Evolutionary conservation across 2,888 invertebrate species (phyloP), one percentile per base, ranked within the genome.

Genomic region (Abscondita cerata): DNA sequence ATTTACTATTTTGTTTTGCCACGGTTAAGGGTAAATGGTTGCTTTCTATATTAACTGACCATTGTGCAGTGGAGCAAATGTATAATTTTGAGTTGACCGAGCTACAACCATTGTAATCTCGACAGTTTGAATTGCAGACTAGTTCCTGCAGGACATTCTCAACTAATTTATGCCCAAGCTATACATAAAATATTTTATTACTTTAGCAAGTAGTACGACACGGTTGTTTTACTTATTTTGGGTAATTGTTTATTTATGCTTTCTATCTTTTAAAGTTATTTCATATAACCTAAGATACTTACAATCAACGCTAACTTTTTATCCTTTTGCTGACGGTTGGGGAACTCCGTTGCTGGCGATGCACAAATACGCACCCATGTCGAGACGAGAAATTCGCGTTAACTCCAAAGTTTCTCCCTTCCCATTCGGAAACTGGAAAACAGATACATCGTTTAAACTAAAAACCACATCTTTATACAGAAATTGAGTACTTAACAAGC

Each of bases 281-380:
- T 34, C 33, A 55, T 40, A 56, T 56, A 13, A 41, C 18, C n/a
- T n/a, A n/a, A n/a, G n/a, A 64, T 83, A 92, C 95, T 94, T 83
- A 95, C 95, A 95, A 81, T 95, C 94, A 38, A 95, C 95, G 84
- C 93, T 93, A 75, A 95, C 93, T 88, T 93, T n/a, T 93, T 74
- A 95, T 95, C 76, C 93, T 85, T 81, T 95, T 95, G 77, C 93
- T 94, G 63, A 95, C 94, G 33, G 92, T 89, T 4, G 95, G 0
- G 95, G 95, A 12, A 95, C 91, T 11, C 93, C 92, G 76, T 95
- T 95, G 74, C 89, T 90, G 53, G 96, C 95, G 71, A 95, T 95
- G 81, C 96, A 96, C 68, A 96, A 85, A 81, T 94, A 95, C 47
- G 92, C 92, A 25, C 95, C 95, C 95, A 95, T 95, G 78, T 93